A percentile compares a stretch with the other conserved stretches of the same genome.
These are phyloP conservation scores for Corythoichthys intestinalis DNA, from an alignment of 2,113 vertebrate genomes.

Conservation along the genomic window DNA sequence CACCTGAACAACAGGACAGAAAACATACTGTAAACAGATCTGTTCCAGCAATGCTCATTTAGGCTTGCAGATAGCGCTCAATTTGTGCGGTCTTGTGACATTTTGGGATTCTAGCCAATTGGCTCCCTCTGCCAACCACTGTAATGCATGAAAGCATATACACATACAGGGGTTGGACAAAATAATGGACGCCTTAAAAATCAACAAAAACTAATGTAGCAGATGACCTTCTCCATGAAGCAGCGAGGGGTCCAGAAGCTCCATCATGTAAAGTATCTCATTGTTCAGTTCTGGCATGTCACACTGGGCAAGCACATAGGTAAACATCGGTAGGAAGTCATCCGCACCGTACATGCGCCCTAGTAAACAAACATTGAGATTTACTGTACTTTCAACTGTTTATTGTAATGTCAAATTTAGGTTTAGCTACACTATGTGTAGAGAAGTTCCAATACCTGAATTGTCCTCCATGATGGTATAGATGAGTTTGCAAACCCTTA, in stretches of 20 bases:
- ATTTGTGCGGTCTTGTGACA: too few species aligned
- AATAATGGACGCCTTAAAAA: too few species aligned
- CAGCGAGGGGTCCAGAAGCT: conserved; percentile 86
- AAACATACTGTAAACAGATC: neutral
- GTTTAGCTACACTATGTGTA: neutral
- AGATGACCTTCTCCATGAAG: conserved; percentile 88
- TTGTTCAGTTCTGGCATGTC: conserved; percentile 90
- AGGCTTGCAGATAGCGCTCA: too few species aligned
- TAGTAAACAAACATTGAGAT: conserved; percentile 13
- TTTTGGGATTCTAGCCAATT: too few species aligned
- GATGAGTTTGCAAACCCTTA: conserved; percentile 91
- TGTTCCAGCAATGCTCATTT: too few species aligned
- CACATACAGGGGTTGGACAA: too few species aligned
- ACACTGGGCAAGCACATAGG: conserved; percentile 88
- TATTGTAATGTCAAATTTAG: too few species aligned
- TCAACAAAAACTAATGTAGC: too few species aligned
- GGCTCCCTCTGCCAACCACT: too few species aligned
- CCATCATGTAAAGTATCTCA: conserved; percentile 97
- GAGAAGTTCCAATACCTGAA: conserved; percentile 76
- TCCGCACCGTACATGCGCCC: conserved; percentile 79
- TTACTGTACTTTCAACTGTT: neutral
- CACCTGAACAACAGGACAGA: conserved; percentile 70
- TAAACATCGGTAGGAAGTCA: conserved; percentile 93
- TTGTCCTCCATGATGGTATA: conserved; percentile 93
- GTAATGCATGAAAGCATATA: too few species aligned